These are phyloP conservation scores for Limulus polyphemus DNA, from an alignment of 2,888 invertebrate genomes.

Conservation along the genomic window DNA sequence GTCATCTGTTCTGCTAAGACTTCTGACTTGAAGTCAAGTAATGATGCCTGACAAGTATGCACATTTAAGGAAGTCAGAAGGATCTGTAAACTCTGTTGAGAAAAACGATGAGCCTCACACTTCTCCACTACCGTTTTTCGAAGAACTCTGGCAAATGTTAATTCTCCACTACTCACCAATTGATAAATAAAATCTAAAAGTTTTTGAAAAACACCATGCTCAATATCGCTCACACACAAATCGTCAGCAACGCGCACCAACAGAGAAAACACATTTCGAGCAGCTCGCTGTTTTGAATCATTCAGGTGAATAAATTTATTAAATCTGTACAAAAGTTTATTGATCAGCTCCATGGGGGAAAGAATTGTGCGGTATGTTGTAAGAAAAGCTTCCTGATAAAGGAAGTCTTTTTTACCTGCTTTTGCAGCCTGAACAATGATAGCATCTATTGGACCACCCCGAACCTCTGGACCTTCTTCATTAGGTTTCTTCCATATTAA, in stretches of 20 bases:
- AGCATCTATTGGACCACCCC: conserved; percentile 87
- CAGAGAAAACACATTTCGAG: conserved; percentile 77
- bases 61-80: conserved; percentile 44
- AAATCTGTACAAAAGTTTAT: conserved; percentile 67
- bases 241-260: conserved; percentile 90
- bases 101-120: conserved; percentile 39
- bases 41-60: conserved; percentile 37
- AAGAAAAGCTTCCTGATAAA: conserved; percentile 94
- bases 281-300: conserved; percentile 39
- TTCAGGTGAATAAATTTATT: conserved; percentile 53
- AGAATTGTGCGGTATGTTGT: conserved; percentile 96
- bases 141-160: conserved; percentile 77
- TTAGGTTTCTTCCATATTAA: conserved; percentile 58
- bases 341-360: conserved; percentile 68
- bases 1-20: conserved; percentile 99
- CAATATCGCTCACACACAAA: conserved; percentile 70
- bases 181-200: conserved; percentile 89
- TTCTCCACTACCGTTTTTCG: conserved; percentile 83
- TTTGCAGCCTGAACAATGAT: conserved; percentile 91
- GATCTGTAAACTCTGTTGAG: conserved; percentile 37
- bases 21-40: conserved; percentile 62
- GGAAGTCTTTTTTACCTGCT: conserved; percentile 82
- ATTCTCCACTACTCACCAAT: conserved; percentile 78
- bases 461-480: conserved; percentile 77
- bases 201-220: conserved; percentile 60